Evolutionary conservation across 1,140 invertebrate genomes (phyloP).

Genomic region (Cotesia typhae): DNA sequence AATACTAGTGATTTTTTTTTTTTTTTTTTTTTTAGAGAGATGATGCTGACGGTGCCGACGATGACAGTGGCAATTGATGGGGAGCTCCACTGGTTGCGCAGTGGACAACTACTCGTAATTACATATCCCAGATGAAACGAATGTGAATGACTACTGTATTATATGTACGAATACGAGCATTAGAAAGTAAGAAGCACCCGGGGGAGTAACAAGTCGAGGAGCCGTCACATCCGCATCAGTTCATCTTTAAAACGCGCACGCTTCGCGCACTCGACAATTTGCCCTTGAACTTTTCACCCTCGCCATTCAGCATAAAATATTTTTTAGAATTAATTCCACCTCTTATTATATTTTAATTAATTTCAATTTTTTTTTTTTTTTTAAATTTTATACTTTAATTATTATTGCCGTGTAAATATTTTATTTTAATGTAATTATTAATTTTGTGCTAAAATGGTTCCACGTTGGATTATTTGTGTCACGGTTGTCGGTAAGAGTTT

Average conservation of each 20-base stretch:
- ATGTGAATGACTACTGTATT: constrained; percentile 31
- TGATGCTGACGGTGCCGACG: neutral
- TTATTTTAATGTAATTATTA: neutral
- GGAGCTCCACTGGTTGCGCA: constrained; percentile 48
- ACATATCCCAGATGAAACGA: constrained; percentile 47
- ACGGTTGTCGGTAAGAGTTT: constrained; percentile 39
- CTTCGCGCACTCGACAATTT: constrained; percentile 41
- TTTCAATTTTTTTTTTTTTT: constrained; percentile 24
- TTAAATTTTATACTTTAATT: constrained; percentile 13
- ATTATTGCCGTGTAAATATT: neutral
- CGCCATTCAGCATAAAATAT: constrained; percentile 2
- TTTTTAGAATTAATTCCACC: neutral
- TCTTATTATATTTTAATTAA: constrained; percentile 1
- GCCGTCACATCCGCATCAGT: constrained; percentile 53
- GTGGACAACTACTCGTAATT: constrained; percentile 55
- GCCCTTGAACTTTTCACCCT: constrained; percentile 32
- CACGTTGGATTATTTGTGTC: constrained; percentile 36
- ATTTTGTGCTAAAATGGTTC: constrained; percentile 36
- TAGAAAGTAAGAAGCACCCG: constrained; percentile 38
- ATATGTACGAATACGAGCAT: constrained; percentile 37
- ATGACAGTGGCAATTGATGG: neutral
- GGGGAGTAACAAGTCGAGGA: constrained; percentile 28
- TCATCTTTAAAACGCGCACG: constrained; percentile 51
- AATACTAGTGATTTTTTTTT: too few species aligned
- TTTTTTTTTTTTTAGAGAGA: neutral